Evolutionary conservation across 2,113 vertebrate genomes (phyloP), one percentile per base, ranked within the genome.

Genomic region (Bettongia penicillata): DNA sequence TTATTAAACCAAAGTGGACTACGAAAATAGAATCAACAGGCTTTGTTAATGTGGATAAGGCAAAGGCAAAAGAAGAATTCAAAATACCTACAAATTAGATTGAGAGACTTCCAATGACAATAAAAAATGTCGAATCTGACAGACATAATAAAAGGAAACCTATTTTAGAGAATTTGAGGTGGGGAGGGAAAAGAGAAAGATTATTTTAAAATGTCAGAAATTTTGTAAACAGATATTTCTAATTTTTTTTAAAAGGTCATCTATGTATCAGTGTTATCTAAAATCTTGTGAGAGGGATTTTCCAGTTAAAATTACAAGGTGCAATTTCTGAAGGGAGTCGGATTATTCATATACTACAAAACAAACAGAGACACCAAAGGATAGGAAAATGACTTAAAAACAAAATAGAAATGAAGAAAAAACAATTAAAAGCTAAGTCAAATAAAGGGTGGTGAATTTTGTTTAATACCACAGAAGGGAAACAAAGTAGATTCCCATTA

Each of bases 1-100:
- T 84, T 77, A 57, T 43, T 94, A 49, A 89, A 50, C 9, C 61
- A 43, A 95, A 91, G 95, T 95, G 77, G 90, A 95, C 57, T 91
- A 25, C 92, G 52, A 28, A 93, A 31, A 91, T 16, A 91, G 5
- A 1, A 49, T 5, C 89, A 49, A 52, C 37, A 90, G 43, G 91
- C 77, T 49, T 89, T 94, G 19, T 31, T 11, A 90, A 12, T 55
- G 25, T 43, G 22, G 10, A 84, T 84, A 14, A 8, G 94, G 28
- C 4, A 95, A 93, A 51, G 77, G 51, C 16, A 0, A 37, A 95
- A 93, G 43, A 68, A 57, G 31, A 53, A n/a, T 91, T 51, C 94
- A 91, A 49, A 55, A 28, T 55, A 37, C 2, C 53, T 61, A 31
- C 31, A 31, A 55, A 94, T 37, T 8, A 84, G 23, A 3, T 2